Evolutionary conservation across 2,888 invertebrate genomes (phyloP).

Genomic region (Dryadula phaetusa): DNA sequence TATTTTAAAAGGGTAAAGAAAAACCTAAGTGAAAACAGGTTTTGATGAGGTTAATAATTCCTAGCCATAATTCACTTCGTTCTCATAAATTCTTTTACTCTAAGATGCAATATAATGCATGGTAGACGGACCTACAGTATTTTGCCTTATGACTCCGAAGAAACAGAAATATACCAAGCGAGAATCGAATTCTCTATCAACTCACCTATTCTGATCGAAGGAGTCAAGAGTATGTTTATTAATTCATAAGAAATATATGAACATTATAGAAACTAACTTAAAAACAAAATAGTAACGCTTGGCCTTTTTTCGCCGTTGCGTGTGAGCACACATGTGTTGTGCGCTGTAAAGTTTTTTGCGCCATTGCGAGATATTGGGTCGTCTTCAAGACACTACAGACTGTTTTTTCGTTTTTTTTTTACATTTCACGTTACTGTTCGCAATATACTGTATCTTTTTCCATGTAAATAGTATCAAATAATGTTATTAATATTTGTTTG

Average conservation of each 20-base stretch:
- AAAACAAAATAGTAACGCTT: slow-evolving; percentile 44
- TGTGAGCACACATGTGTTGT: slow-evolving; percentile 72
- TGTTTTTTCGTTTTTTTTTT: slow-evolving; percentile 62
- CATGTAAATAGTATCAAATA: slow-evolving; percentile 17
- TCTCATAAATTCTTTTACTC: no score
- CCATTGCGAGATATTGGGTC: slow-evolving; percentile 57
- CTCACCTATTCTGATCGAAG: no score
- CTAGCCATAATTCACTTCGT: no score
- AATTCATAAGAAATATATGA: slow-evolving; percentile 35
- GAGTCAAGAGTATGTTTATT: background rate
- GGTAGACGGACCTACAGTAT: no score
- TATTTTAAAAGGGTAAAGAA: slow-evolving; percentile 53
- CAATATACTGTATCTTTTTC: slow-evolving; percentile 52
- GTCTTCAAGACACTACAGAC: slow-evolving; percentile 55
- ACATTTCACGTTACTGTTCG: slow-evolving; percentile 55
- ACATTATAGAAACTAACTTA: slow-evolving; percentile 35
- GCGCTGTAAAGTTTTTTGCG: slow-evolving; percentile 61
- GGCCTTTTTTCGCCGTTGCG: slow-evolving; percentile 70
- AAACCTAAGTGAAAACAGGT: slow-evolving; percentile 44
- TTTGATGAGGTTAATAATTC: slow-evolving; percentile 18
- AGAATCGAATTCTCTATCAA: no score
- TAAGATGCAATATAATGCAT: no score
- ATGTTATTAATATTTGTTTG: slow-evolving; percentile 1
- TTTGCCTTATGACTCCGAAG: no score
- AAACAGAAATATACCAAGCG: no score